These are phyloP conservation scores for Agrochola lota DNA, from an alignment of 2,888 invertebrate species.

Conservation along the genomic window DNA sequence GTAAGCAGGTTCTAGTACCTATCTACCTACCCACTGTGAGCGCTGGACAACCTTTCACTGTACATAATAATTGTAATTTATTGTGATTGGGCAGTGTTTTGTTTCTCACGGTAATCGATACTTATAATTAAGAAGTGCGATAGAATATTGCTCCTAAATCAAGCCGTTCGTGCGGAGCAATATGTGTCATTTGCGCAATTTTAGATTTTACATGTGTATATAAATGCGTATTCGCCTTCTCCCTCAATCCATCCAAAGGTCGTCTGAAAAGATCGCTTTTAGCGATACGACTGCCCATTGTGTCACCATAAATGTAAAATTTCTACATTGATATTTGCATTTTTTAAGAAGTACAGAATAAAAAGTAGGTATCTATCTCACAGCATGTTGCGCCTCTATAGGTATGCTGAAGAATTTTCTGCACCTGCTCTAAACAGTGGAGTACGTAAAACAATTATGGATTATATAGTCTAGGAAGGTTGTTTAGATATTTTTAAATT, in stretches of 20 bases:
- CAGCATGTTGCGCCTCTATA: no score
- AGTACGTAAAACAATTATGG: not conserved
- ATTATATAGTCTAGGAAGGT: not conserved
- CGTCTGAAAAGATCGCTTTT: no score
- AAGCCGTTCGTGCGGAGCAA: conserved; percentile 3
- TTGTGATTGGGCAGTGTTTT: conserved; percentile 57
- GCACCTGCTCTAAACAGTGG: no score
- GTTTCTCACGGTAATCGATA: conserved; percentile 63
- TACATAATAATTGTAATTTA: conserved; percentile 62
- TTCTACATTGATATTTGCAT: no score
- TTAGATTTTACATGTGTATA: not conserved
- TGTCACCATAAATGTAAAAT: no score
- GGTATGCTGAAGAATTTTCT: no score
- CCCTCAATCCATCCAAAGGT: no score
- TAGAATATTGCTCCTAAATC: conserved; percentile 30
- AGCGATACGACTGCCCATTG: no score
- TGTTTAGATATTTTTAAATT: not conserved
- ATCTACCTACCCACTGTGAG: conserved; percentile 6
- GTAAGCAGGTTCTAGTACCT: conserved; percentile 47
- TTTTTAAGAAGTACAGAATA: no score
- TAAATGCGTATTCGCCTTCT: no score
- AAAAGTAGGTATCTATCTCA: no score
- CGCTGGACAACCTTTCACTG: conserved; percentile 43
- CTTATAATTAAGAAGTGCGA: conserved; percentile 40
- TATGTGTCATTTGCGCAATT: not conserved